Percentiles rank a stretch among this genome's conserved stretches.
These are phyloP conservation scores for Athripsodes cinereus DNA, from an alignment of 2,888 invertebrate species.

Conservation along the genomic window DNA sequence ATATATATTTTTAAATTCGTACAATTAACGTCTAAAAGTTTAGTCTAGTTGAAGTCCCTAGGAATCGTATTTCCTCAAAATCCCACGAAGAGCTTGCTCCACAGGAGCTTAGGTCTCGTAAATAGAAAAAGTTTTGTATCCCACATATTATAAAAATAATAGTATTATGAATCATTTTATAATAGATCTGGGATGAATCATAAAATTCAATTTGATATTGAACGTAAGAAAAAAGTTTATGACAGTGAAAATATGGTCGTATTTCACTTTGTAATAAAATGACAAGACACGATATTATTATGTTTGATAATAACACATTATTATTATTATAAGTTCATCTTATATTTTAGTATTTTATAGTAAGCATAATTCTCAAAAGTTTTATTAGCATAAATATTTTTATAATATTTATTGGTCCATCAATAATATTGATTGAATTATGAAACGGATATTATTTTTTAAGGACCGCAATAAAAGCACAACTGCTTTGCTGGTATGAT, in stretches of 20 bases:
- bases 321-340: not conserved
- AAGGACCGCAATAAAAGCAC: not conserved
- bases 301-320: no score
- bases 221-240: not conserved
- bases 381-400: not conserved
- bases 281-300: not conserved
- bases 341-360: not conserved
- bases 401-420: constrained; percentile 1
- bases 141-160: no score
- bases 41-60: no score
- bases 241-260: not conserved
- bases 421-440: constrained; percentile 1
- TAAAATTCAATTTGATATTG: not conserved
- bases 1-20: no score
- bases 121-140: no score
- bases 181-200: not conserved
- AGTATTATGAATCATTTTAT: no score
- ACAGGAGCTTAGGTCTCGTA: no score
- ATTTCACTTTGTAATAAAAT: not conserved
- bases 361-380: not conserved
- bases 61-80: no score
- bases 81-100: no score
- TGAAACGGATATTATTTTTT: constrained; percentile 2
- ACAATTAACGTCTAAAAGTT: no score
- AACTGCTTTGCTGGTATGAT: not conserved